Base-by-base conservation (phyloP, 2,888 invertebrate species). In the Elegia similella region DNA sequence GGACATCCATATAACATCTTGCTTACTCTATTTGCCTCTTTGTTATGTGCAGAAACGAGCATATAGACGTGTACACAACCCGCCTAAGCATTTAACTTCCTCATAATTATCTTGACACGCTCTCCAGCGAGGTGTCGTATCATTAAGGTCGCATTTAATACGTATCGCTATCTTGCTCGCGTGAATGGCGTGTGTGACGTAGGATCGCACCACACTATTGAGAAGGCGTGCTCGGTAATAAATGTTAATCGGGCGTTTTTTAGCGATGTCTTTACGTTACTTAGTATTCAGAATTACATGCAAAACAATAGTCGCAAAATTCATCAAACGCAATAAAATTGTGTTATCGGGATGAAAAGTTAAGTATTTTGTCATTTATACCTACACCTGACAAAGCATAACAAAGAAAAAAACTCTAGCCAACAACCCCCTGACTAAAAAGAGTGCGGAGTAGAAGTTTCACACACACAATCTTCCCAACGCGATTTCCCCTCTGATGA, bases 161-260 rank as follows among this genome's bases (percentile, higher is more conserved):
- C 17, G 17, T 42, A 53, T 43, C 8, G 15, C 30, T 53, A 30
- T 53, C 53, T 43, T 6, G 15, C 43, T 42, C 30, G 17, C 56
- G 30, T 50, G 43, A 42, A 43, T 30, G 54, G 30, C 17, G 43
- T n/a, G n/a, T n/a, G n/a, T 50, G 50, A 56, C 56, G 50, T 50
- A 43, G 17, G 43, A 43, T 50, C 56, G 34, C 50, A 50, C 50
- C 34, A 50, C n/a, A 3, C 34, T 15, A 12, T 12, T 23, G 17
- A 38, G n/a, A 38, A 38, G n/a, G 38, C 12, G 5, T 38, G 38
- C 12, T 10, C 12, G 38, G 7, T 38, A 38, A 38, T 38, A n/a
- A 38, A 38, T 12, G 38, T 1, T 38, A 38, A 38, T 38, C 10
- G 12, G 38, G 38, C 38, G 38, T 10, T 38, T 38, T 38, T n/a